Evolutionary conservation across 1,140 invertebrate species (phyloP).

Genomic region (Bombus balteatus): DNA sequence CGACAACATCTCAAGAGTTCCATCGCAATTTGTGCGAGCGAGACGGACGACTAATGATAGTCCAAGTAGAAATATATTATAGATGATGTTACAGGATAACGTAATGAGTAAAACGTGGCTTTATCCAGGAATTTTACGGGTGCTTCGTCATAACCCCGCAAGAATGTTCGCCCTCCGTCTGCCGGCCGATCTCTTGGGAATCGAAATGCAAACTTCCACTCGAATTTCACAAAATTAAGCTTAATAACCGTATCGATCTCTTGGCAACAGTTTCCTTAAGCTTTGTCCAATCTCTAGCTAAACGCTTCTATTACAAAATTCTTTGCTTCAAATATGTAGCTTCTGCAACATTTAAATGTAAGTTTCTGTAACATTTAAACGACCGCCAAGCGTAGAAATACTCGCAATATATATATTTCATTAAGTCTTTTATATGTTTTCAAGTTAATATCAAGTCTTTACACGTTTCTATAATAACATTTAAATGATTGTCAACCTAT

Average conservation of each 20-base stretch:
- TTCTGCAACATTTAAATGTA: not conserved
- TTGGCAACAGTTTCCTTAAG: not conserved
- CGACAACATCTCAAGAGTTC: not conserved
- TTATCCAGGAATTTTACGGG: slow-evolving; percentile 19
- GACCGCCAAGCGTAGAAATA: not conserved
- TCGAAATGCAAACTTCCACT: not conserved
- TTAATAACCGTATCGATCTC: not conserved
- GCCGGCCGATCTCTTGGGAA: not conserved
- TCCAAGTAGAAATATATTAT: slow-evolving; percentile 49
- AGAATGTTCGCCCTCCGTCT: slow-evolving; percentile 17
- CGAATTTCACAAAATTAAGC: not conserved
- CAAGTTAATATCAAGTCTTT: too few species aligned
- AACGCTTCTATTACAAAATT: not conserved
- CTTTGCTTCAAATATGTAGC: not conserved
- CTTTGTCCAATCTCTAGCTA: too few species aligned
- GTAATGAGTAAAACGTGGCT: slow-evolving; percentile 45
- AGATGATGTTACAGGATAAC: slow-evolving; percentile 40
- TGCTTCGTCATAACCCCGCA: slow-evolving; percentile 6
- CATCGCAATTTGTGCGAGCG: slow-evolving; percentile 41
- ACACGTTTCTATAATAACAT: not conserved
- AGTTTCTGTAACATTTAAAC: not conserved
- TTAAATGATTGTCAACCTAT: not conserved
- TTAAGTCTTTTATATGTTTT: too few species aligned
- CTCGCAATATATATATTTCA: too few species aligned
- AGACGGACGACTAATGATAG: slow-evolving; percentile 47